Base-by-base conservation (phyloP, 2,113 vertebrate species). In the Machaerirhynchus nigripectus region DNA sequence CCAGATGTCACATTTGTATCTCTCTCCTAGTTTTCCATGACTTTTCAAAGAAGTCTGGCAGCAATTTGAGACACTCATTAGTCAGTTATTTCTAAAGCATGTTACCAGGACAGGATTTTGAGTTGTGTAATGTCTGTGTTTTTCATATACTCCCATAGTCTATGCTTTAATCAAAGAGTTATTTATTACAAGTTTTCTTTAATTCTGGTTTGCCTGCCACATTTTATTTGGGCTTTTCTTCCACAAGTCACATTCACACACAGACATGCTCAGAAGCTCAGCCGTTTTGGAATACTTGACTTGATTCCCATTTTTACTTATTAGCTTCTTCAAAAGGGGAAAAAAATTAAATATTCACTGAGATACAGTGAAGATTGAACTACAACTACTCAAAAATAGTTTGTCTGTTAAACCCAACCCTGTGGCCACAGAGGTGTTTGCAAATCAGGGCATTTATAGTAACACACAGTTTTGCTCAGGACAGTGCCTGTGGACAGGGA, bases 1-100 rank as follows among this genome's bases (percentile, higher is more conserved):
- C 93, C 95, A 96, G 90, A 93, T 96, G 95, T 93, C 88, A 70
- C 64, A 81, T 81, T 97, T 96, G 96, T 93, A 90, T 96, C 95
- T 91, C 81, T 84, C 67, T 90, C 61, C 21, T 59, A 77, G 75
- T 88, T 93, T 90, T 94, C 79, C 82, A 84, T 76, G 90, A 93
- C 95, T 93, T 77, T 77, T 96, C 95, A 93, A 92, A 94, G 93
- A 67, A 88, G 70, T 30, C 95, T 96, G 96, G 96, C 95, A 94
- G 86, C 93, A 94, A 81, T 94, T 71, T 89, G 83, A 96, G 93
- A 94, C 89, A 75, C 49, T 96, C 86, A 89, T 97, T 94, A 96
- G 73, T 73, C 82, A 90, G 84, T 90, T 93, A 79, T 93, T 96
- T 94, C 94, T 96, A 53, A 83, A 85, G 86, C 75, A 46, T 61